Evolutionary conservation across 2,113 vertebrate genomes (phyloP).

Genomic region (Planiliza haematocheilus): DNA sequence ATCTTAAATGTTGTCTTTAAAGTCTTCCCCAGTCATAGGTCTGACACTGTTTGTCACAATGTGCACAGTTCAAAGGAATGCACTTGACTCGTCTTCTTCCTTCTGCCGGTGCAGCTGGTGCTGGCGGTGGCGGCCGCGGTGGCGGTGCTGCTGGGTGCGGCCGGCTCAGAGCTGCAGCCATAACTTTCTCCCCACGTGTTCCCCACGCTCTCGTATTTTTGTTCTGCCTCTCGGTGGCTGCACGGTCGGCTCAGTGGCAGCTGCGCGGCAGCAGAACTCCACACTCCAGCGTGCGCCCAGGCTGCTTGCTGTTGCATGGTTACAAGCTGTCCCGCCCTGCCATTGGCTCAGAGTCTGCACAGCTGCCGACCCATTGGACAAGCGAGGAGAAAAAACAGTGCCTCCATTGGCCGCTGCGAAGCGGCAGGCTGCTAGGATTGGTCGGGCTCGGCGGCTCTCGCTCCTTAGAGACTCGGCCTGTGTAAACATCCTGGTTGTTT

Average conservation of each 20-base stretch:
- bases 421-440: constrained; percentile 67
- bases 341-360: constrained; percentile 70
- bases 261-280: constrained; percentile 62
- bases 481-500: constrained; percentile 79
- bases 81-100: not conserved
- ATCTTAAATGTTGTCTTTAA: not conserved
- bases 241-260: constrained; percentile 47
- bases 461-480: constrained; percentile 79
- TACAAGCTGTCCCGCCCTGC: constrained; percentile 74
- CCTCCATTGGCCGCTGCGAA: constrained; percentile 64
- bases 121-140: too few species aligned
- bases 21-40: not conserved
- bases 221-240: constrained; percentile 51
- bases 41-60: not conserved
- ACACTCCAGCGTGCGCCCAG: constrained; percentile 50
- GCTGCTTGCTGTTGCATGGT: constrained; percentile 83
- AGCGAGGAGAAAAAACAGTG: constrained; percentile 29
- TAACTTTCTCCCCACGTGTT: constrained; percentile 82
- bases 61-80: constrained; percentile 15
- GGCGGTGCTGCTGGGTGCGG: constrained; percentile 75
- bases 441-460: constrained; percentile 40
- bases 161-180: constrained; percentile 70
- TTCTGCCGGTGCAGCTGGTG: constrained; percentile 35
- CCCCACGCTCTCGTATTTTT: constrained; percentile 72
- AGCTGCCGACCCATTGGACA: constrained; percentile 65